Evolutionary conservation across 2,888 invertebrate species (phyloP), one percentile per base, ranked within the genome.

Genomic region (Byasa hedistus): DNA sequence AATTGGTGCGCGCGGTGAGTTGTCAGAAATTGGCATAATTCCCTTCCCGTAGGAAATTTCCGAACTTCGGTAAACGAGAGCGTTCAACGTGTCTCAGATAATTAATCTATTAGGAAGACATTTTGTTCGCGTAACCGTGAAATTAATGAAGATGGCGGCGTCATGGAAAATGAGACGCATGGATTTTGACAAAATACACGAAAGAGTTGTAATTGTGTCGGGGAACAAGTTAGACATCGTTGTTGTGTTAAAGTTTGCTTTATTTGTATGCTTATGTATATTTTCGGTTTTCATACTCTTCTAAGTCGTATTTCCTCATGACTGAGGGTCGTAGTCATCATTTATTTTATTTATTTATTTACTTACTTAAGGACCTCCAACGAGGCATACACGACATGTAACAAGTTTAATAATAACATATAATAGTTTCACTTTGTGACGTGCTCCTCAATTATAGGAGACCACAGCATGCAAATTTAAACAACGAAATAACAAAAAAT

Each of bases 21-120:
- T 65, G 56, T 32, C 57, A 57, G 51, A 66, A 57, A 61, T 66
- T 66, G 52, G 51, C 52, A 36, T 52, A 66, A 66, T 66, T 61
- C 61, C 57, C 57, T 52, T 36, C 52, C 52, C 22, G 61, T 52
- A 52, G 36, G 61, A 21, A 61, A 61, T 66, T 66, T 54, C 52
- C 56, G 56, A 65, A 65, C 27, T 44, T 23, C 32, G 32, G 55
- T 60, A 61, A 32, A 48, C 48, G 51, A 57, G 60, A 61, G 32
- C 48, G 57, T 59, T 24, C 48, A 17, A 48, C 24, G 24, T 59
- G 57, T 27, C 15, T 22, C 23, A 24, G 24, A 48, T 59, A 59
- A 59, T 59, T 59, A 48, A 48, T 19, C 32, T 57, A 32, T 32
- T 57, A 32, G 24, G 24, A 55, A 24, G 23, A 55, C 19, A 55